Evolutionary conservation across 2,888 invertebrate genomes (phyloP), one percentile per base, ranked within the genome.

Genomic region (Hemistola chrysoprasaria): DNA sequence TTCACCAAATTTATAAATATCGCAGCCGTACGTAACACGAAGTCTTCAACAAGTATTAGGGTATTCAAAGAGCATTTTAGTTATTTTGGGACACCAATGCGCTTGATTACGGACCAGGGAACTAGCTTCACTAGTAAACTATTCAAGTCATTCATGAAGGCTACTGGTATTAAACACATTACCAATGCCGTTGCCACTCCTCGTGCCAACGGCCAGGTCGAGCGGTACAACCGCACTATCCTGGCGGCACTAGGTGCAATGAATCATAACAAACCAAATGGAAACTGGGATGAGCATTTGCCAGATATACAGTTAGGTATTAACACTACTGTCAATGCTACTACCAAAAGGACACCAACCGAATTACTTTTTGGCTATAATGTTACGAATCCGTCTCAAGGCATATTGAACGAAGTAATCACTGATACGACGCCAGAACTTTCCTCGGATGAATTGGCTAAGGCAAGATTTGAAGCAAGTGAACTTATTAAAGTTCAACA

Each of bases 121-220:
- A 42, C 32, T 6, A 27, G 41, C 16, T 40, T 40, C n/a, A 37
- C 38, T 7, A 30, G 30, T 1, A 5, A 1, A 1, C 24, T 11
- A 6, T 43, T 38, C n/a, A 30, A 34, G 21, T 2, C 5, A 0
- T 35, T 11, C 11, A 6, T 22, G 0, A 2, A 22, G 1, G 10
- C 29, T 0, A 8, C 22, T 2, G 34, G 34, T 1, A 20, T 11
- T 3, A 39, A 35, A 22, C 44, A 44, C 7, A 20, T 44, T 0
- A 8, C 22, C 1, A 44, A 44, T 21, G 44, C 39, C 0, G 44
- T 44, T 1, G 39, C 39, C 0, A 33, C 28, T 1, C 37, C 42
- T 1, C 27, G 42, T 0, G 32, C 42, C 3, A 42, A 42, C 16
- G 42, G 31, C 8, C 44, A 43, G 11, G 42, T 5, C 37, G n/a